Base-by-base conservation (phyloP, 2,888 invertebrate species). In the Apamea anceps region DNA sequence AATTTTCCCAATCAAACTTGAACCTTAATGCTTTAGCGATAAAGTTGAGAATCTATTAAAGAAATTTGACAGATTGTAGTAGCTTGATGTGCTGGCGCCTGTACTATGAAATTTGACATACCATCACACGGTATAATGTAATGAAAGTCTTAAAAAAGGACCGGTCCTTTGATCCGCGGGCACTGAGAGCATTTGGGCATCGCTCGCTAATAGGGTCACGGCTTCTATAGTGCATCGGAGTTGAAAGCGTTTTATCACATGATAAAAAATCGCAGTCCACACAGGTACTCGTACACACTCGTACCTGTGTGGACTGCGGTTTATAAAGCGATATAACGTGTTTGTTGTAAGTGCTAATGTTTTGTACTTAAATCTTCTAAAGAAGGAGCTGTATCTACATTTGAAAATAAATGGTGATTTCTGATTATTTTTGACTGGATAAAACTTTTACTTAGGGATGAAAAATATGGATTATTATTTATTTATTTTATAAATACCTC, bases 141-240 rank as follows among this genome's bases (percentile, higher is more conserved):
- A 86, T 78, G 81, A 76, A 82, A 86, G 78, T 76, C 28, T 72
- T 67, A 72, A 80, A 76, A 83, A 88, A 86, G 80, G 82, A 51
- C 77, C 51, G 79, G 79, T 84, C 84, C 86, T 83, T 86, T 87
- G 78, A 87, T 84, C 86, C 80, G 77, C 77, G 76, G 86, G 85
- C 85, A 67, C 62, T 37, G 80, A 77, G 37, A 91, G 93, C 92
- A 92, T 91, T 92, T 90, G 90, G 90, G 85, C 87, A 91, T 90
- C 77, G 80, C 87, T 84, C 79, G 75, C 89, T 91, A 92, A 94
- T 94, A 93, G 94, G 94, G 94, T 94, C 93, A 93, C 89, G 90
- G 82, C 68, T 72, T 77, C 82, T 78, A 79, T 78, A 72, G 77
- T 48, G 48, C 32, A 65, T 67, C 37, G 25, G 51, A 68, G 72